Conservation (phyloP, 2,797 vertebrate genomes). For the Furcifer pardalis region DNA sequence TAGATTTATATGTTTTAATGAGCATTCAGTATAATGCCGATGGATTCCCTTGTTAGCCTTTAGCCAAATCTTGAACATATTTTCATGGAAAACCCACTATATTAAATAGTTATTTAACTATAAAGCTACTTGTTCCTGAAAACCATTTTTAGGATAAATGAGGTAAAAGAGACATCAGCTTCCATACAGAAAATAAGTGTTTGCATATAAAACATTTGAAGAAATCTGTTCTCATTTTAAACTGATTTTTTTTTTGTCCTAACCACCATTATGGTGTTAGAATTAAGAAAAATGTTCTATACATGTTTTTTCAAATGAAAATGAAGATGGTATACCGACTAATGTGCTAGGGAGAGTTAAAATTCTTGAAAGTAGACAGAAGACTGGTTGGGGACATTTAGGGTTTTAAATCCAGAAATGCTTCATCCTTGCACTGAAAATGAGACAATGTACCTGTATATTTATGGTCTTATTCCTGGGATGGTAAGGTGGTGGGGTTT, state of each 20-base stretch:
- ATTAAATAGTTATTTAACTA: neutral
- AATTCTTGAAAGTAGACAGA: neutral
- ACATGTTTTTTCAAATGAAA: neutral
- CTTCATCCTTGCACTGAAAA: too few species aligned
- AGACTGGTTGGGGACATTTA: too few species aligned
- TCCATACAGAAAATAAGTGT: neutral
- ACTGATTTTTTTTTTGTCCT: neutral
- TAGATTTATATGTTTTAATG: too few species aligned
- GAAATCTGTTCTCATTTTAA: neutral
- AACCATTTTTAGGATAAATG: neutral
- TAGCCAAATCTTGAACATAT: neutral
- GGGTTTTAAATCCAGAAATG: too few species aligned
- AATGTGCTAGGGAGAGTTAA: neutral
- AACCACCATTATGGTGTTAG: neutral
- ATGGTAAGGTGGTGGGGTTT: too few species aligned
- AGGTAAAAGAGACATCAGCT: neutral
- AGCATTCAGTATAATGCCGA: neutral
- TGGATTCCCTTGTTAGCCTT: neutral
- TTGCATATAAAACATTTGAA: neutral
- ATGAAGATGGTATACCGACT: neutral
- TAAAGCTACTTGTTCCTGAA: slow-evolving; percentile 1
- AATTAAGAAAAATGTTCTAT: neutral
- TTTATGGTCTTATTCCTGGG: too few species aligned
- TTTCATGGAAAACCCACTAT: neutral
- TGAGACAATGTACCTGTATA: too few species aligned